A percentile compares a stretch with the other conserved stretches of the same genome.
Evolutionary conservation across 64 coral and sea anemone genomes (phyloP).

Genomic region (Montipora cactus): DNA sequence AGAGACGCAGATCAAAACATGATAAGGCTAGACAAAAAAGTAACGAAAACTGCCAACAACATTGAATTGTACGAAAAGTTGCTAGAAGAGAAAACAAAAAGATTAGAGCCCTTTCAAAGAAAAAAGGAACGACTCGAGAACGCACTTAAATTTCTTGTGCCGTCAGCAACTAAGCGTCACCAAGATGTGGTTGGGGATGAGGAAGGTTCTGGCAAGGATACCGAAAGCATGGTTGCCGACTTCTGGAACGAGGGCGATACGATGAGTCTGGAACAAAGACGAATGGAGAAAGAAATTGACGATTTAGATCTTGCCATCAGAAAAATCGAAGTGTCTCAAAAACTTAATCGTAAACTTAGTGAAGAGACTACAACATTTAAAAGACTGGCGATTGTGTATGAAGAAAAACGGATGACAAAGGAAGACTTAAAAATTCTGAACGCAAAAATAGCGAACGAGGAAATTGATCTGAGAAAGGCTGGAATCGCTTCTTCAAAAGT

Average conservation of each 20-base stretch:
- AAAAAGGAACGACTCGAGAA: conserved; percentile 52
- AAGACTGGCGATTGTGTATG: not conserved
- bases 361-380: not conserved
- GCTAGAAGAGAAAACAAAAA: conserved; percentile 52
- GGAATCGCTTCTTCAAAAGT: not conserved
- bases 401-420: not conserved
- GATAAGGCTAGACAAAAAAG: not conserved
- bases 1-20: not conserved
- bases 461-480: conserved; percentile 7
- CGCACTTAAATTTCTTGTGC: not conserved
- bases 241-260: too few relatives aligned
- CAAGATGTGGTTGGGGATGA: not conserved
- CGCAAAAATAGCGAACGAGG: conserved; percentile 26
- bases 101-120: conserved; percentile 61
- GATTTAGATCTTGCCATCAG: conserved; percentile 1
- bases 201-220: not conserved
- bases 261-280: not conserved
- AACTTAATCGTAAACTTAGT: not conserved
- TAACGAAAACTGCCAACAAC: conserved; percentile 36
- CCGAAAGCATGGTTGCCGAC: not conserved
- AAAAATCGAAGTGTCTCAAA: not conserved
- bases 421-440: conserved; percentile 38
- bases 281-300: not conserved
- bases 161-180: too few relatives aligned
- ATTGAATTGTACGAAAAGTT: conserved; percentile 56